A percentile compares a stretch with the other conserved stretches of the same genome.
These are phyloP conservation scores for Aradus depressus DNA, from an alignment of 2,888 invertebrate genomes.

Conservation along the genomic window DNA sequence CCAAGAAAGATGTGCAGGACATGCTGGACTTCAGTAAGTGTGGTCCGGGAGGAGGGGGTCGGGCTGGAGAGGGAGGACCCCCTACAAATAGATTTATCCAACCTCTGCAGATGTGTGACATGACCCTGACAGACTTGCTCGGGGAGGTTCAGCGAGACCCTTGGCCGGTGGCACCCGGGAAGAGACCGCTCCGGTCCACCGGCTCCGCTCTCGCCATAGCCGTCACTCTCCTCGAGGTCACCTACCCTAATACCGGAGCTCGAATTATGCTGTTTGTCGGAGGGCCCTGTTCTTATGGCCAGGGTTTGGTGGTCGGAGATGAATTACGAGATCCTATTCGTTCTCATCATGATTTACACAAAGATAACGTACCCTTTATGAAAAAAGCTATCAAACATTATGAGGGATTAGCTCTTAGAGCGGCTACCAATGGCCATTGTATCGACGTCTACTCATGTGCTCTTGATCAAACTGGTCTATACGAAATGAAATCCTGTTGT, in stretches of 20 bases:
- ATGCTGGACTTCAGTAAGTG: slow-evolving; percentile 63
- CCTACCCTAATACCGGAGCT: slow-evolving; percentile 95
- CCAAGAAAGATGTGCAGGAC: slow-evolving; percentile 92
- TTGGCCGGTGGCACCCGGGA: slow-evolving; percentile 94
- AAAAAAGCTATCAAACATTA: slow-evolving; percentile 97
- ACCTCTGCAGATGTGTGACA: slow-evolving; percentile 90
- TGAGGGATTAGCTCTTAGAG: slow-evolving; percentile 77
- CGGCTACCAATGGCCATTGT: slow-evolving; percentile 92
- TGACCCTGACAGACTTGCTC: slow-evolving; percentile 86
- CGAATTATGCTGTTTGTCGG: slow-evolving; percentile 93
- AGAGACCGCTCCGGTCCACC: slow-evolving; percentile 83
- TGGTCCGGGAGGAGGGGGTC: no score
- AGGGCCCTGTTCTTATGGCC: slow-evolving; percentile 96
- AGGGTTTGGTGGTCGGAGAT: slow-evolving; percentile 93
- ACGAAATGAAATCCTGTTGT: slow-evolving; percentile 97
- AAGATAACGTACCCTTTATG: slow-evolving; percentile 96
- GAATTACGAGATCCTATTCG: slow-evolving; percentile 95
- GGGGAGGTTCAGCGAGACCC: slow-evolving; percentile 78
- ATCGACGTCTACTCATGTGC: slow-evolving; percentile 98
- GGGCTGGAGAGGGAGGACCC: no score
- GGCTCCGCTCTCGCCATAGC: slow-evolving; percentile 96
- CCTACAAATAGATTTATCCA: no score
- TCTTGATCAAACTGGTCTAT: slow-evolving; percentile 93
- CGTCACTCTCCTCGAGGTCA: slow-evolving; percentile 78
- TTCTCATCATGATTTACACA: slow-evolving; percentile 97